These are phyloP conservation scores for Parapristionchus giblindavisi DNA, from an alignment of 2,888 invertebrate species.

Conservation along the genomic window DNA sequence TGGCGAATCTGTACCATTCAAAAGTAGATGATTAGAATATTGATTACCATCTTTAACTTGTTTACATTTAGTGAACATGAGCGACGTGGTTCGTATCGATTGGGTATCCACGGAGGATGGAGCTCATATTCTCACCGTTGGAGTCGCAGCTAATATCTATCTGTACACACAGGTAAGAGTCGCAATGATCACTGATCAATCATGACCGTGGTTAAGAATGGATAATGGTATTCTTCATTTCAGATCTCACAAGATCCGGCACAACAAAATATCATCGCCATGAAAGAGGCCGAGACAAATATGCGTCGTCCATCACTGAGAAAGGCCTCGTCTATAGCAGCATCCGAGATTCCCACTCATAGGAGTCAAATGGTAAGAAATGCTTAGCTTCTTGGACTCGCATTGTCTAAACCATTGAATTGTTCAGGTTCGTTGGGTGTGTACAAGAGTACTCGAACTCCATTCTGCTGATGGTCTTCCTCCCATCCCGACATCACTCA, in stretches of 20 bases:
- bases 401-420: not conserved
- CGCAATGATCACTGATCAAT: not conserved
- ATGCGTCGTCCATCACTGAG: constrained; percentile 58
- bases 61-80: constrained; percentile 61
- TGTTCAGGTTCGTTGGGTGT: constrained; percentile 63
- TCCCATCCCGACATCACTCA: constrained; percentile 96
- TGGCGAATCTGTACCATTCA: too few relatives aligned
- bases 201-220: not conserved
- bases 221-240: constrained; percentile 5
- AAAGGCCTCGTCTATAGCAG: constrained; percentile 58
- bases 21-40: too few relatives aligned
- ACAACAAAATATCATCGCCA: constrained; percentile 89
- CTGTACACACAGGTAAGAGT: constrained; percentile 84
- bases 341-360: constrained; percentile 45
- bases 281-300: constrained; percentile 74
- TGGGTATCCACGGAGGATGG: constrained; percentile 99
- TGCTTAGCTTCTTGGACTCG: not conserved
- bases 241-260: constrained; percentile 85
- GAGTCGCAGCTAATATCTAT: constrained; percentile 76
- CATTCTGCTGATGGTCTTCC: constrained; percentile 86
- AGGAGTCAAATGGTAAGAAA: constrained; percentile 45
- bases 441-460: constrained; percentile 58
- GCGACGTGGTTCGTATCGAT: constrained; percentile 74
- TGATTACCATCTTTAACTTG: too few relatives aligned
- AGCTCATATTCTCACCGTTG: constrained; percentile 93